These are phyloP conservation scores for Aythya fuligula DNA, from an alignment of 2,797 vertebrate genomes.

Conservation along the genomic window DNA sequence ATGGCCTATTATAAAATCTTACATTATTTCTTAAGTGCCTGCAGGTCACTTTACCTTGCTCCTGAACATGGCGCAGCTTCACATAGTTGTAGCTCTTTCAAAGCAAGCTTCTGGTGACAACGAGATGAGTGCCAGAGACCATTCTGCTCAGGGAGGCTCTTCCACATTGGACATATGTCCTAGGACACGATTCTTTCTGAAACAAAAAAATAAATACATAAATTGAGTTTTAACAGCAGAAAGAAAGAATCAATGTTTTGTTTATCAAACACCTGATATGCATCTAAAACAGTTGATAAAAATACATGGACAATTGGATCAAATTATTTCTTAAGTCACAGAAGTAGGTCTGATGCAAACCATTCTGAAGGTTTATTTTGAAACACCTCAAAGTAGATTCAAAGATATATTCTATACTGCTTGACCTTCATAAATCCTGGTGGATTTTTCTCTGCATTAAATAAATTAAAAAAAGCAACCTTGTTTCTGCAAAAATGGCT, in stretches of 20 bases:
- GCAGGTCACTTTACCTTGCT: constrained; percentile 37
- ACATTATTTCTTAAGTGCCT: not conserved
- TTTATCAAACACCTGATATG: not conserved
- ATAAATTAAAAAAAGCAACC: not conserved
- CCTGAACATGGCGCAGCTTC: constrained; percentile 3
- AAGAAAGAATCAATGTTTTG: not conserved
- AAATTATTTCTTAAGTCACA: not conserved
- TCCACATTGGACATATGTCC: not conserved
- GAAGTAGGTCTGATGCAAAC: not conserved
- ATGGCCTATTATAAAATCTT: not conserved
- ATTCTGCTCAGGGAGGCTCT: constrained; percentile 31
- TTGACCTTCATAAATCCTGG: not conserved
- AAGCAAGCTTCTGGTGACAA: constrained; percentile 33
- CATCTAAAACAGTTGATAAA: not conserved
- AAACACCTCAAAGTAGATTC: not conserved
- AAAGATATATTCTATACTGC: not conserved
- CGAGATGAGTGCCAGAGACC: not conserved
- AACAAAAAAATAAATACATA: not conserved
- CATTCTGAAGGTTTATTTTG: not conserved
- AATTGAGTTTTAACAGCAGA: not conserved
- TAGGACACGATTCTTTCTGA: constrained; percentile 59
- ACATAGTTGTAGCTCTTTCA: constrained; percentile 43
- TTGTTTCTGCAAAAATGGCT: not conserved
- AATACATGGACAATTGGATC: not conserved
- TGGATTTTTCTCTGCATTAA: not conserved